phyloP scores from a whole-genome alignment of 2,888 invertebrate species.

The Drosophila histrio region DNA sequence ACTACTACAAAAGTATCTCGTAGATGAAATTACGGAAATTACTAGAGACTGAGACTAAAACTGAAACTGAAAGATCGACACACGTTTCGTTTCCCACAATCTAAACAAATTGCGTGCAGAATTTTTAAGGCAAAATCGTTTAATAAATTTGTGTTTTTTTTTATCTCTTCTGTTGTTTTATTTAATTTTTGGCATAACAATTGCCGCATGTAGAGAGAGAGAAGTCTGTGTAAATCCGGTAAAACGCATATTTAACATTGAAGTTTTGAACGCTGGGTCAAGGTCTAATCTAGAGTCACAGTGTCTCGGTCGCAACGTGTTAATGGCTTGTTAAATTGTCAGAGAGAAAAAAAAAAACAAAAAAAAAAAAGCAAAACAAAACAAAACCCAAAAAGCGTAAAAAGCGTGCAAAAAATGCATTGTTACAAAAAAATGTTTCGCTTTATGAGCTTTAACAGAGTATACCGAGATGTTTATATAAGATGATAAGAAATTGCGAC shows the following conservation, averaged over 20 bases:
- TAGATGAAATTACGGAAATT: conserved; percentile 61
- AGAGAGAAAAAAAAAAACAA: conserved; percentile 23
- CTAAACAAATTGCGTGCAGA: conserved; percentile 17
- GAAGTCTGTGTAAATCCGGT: conserved; percentile 14
- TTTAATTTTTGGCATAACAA: conserved; percentile 27
- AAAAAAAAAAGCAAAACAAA: conserved; percentile 19
- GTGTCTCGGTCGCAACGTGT: conserved; percentile 43
- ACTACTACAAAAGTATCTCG: conserved; percentile 1
- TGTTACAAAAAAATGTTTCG: conserved; percentile 46
- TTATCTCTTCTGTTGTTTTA: background rate
- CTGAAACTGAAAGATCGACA: conserved; percentile 34
- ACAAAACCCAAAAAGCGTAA: conserved; percentile 25
- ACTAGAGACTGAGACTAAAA: conserved; percentile 22
- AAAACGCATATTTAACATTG: conserved; percentile 48
- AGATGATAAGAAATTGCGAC: conserved; percentile 9
- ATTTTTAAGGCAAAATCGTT: conserved; percentile 13
- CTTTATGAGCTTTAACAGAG: conserved; percentile 32
- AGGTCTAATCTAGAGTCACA: conserved; percentile 41
- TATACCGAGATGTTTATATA: conserved; percentile 18
- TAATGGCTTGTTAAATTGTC: conserved; percentile 49
- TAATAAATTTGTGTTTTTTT: conserved; percentile 17
- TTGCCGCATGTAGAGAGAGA: conserved; percentile 16
- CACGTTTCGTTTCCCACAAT: conserved; percentile 47
- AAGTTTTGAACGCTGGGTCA: conserved; percentile 51
- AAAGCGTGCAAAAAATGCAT: conserved; percentile 54